phyloP scores from a whole-genome alignment of 2,113 vertebrate species.

The Toxostoma redivivum region DNA sequence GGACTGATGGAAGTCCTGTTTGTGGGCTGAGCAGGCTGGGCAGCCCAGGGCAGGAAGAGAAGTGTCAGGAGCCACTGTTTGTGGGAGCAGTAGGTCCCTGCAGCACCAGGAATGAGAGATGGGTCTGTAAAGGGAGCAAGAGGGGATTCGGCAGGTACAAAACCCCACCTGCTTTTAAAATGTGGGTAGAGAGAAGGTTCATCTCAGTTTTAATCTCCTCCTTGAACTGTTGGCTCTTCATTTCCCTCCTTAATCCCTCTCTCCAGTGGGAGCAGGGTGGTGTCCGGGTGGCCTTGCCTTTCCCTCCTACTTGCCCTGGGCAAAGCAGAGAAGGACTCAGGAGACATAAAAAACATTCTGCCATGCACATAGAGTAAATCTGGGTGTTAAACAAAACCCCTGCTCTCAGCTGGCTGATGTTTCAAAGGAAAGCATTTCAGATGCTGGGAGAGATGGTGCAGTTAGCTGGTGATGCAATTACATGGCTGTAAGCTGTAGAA shows the following conservation, averaged over 20 bases:
- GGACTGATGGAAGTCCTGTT: background rate
- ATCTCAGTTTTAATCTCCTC: background rate
- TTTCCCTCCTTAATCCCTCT: background rate
- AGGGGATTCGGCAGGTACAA: background rate
- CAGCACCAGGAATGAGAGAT: background rate
- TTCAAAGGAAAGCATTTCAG: conserved; percentile 72
- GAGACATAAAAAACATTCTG: background rate
- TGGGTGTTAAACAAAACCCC: conserved; percentile 49
- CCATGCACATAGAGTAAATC: background rate
- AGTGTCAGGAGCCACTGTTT: background rate
- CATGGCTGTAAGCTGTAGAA: conserved; percentile 70
- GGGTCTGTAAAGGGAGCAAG: fast-evolving
- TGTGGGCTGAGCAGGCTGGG: background rate
- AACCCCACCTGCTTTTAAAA: background rate
- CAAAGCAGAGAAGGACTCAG: background rate
- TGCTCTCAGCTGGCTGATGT: conserved; percentile 51
- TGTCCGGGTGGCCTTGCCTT: fast-evolving
- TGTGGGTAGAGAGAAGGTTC: background rate
- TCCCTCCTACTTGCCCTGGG: background rate
- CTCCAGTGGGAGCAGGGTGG: background rate
- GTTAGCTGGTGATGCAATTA: conserved; percentile 65
- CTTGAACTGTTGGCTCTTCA: background rate
- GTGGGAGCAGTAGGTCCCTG: background rate
- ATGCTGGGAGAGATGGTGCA: conserved; percentile 44
- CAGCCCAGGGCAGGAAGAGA: background rate